Percentiles rank a stretch among this genome's conserved stretches.
Evolutionary conservation across 2,888 invertebrate genomes (phyloP).

Genomic region (Tupiocoris notatus): DNA sequence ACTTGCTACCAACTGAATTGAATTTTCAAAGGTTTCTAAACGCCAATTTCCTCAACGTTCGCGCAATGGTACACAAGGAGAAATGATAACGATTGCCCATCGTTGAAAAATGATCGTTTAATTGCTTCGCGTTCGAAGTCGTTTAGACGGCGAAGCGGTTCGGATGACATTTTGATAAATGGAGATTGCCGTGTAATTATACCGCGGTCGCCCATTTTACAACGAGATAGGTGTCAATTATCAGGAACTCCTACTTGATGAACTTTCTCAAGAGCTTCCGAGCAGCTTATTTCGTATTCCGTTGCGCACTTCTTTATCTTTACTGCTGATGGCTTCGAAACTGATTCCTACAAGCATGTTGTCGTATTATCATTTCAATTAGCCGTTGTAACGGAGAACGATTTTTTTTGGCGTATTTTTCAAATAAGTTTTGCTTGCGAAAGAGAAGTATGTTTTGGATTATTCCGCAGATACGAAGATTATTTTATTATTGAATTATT

Average conservation of each 20-base stretch:
- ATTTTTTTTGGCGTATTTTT: not conserved
- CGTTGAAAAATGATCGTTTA: not conserved
- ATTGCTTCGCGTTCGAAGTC: not conserved
- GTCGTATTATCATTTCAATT: not conserved
- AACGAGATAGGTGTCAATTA: constrained; percentile 18
- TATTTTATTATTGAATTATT: no score
- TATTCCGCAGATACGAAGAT: no score
- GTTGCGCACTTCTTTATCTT: not conserved
- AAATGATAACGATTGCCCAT: not conserved
- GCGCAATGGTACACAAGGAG: not conserved
- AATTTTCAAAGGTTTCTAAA: no score
- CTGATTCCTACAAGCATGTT: not conserved
- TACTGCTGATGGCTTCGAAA: not conserved
- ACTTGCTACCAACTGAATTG: no score
- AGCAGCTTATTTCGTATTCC: not conserved
- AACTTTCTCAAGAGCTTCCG: constrained; percentile 22
- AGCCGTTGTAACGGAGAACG: not conserved
- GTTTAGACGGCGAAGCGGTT: not conserved
- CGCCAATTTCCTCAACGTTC: no score
- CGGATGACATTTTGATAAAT: not conserved
- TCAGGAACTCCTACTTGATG: constrained; percentile 20
- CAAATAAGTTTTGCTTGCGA: not conserved
- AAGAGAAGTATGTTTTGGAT: not conserved
- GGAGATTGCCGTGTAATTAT: not conserved
- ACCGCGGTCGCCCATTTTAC: constrained; percentile 9